Evolutionary conservation across 2,888 invertebrate species (phyloP).

Genomic region (Altica lythri): DNA sequence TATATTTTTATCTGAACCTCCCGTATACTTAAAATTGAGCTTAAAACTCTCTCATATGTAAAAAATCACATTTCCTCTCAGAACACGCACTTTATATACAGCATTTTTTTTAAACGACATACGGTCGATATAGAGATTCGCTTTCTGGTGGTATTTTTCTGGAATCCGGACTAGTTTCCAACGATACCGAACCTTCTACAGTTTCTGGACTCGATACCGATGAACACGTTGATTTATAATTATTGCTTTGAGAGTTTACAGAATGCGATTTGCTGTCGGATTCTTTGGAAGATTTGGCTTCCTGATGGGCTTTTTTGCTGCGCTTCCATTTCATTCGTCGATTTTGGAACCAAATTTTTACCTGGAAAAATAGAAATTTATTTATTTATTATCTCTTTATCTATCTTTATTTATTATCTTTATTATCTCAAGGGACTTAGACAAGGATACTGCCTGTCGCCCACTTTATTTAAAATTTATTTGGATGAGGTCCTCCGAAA

Average conservation of each 20-base stretch:
- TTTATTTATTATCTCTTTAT: too few relatives aligned
- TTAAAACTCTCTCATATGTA: background rate
- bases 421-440: too few relatives aligned
- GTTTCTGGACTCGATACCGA: conserved; percentile 38
- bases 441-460: too few relatives aligned
- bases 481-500: too few relatives aligned
- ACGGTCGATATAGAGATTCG: conserved; percentile 59
- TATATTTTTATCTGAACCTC: too few relatives aligned
- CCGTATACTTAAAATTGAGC: too few relatives aligned
- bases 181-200: conserved; percentile 34
- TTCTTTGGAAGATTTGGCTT: conserved; percentile 68
- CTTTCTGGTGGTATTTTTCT: conserved; percentile 52
- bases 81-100: background rate
- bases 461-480: too few relatives aligned
- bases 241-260: conserved; percentile 37
- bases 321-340: conserved; percentile 99
- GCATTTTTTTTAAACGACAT: conserved; percentile 56
- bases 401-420: too few relatives aligned
- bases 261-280: conserved; percentile 42
- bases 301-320: conserved; percentile 93
- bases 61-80: too few relatives aligned
- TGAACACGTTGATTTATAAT: conserved; percentile 35
- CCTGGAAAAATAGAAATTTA: conserved; percentile 70
- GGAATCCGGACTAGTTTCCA: conserved; percentile 38
- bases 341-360: conserved; percentile 99